These are phyloP conservation scores for Charina bottae DNA, from an alignment of 2,113 vertebrate genomes.

Conservation along the genomic window DNA sequence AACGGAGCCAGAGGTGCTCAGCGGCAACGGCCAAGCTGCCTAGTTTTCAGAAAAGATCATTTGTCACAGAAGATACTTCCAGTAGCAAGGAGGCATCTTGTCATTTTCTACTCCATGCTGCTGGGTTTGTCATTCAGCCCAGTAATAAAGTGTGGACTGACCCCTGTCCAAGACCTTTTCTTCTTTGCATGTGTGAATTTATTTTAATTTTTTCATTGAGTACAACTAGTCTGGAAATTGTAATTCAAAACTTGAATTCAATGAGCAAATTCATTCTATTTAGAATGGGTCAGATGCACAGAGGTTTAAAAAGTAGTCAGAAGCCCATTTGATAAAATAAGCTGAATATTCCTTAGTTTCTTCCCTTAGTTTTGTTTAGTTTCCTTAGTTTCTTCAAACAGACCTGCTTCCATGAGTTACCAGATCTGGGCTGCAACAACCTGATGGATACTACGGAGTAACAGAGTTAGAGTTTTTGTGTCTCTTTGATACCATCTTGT, in stretches of 20 bases:
- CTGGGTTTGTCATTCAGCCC: background rate
- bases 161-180: background rate
- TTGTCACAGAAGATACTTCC: background rate
- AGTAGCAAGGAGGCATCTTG: background rate
- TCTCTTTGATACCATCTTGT: background rate
- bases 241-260: background rate
- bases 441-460: too few relatives aligned
- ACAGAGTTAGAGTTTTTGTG: background rate
- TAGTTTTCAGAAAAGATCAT: background rate
- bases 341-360: too few relatives aligned
- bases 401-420: background rate
- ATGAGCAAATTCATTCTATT: background rate
- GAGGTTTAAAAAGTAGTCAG: background rate
- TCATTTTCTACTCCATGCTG: background rate
- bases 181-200: background rate
- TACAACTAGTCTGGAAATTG: background rate
- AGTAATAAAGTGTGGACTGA: background rate
- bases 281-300: too few relatives aligned
- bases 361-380: too few relatives aligned
- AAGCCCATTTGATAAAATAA: background rate
- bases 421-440: too few relatives aligned
- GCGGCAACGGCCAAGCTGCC: background rate
- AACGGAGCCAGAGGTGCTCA: background rate
- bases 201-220: background rate
- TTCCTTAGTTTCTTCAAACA: too few relatives aligned